Percentiles rank a stretch among this genome's conserved stretches.
phyloP scores from a whole-genome alignment of 2,888 invertebrate species.

The Sesia bembeciformis region DNA sequence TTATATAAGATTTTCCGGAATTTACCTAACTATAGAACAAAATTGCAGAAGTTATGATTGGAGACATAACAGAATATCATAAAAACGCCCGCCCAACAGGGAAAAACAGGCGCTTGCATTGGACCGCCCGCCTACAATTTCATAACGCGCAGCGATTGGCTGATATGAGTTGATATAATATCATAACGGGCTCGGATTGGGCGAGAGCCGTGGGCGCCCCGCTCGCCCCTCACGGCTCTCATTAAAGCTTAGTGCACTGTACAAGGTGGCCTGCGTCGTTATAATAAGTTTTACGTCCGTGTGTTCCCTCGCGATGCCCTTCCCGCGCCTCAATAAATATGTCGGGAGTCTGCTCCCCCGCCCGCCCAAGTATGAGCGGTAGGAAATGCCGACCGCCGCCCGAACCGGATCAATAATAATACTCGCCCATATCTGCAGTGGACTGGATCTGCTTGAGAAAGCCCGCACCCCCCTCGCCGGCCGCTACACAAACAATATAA shows the following conservation, averaged over 20 bases:
- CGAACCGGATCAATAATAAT: conserved; percentile 72
- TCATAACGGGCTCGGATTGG: conserved; percentile 76
- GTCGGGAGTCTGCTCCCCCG: conserved; percentile 37
- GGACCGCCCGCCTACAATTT: conserved; percentile 69
- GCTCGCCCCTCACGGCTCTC: conserved; percentile 41
- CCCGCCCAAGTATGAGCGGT: conserved; percentile 62
- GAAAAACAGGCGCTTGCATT: conserved; percentile 48
- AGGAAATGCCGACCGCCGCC: conserved; percentile 57
- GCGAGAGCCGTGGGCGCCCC: conserved; percentile 45
- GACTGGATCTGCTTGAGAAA: conserved; percentile 70
- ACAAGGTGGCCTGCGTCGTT: conserved; percentile 40
- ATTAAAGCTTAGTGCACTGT: conserved; percentile 61
- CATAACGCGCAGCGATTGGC: conserved; percentile 72
- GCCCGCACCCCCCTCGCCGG: conserved; percentile 28
- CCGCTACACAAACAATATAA: conserved; percentile 69
- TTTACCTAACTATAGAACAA: no score
- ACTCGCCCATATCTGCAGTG: conserved; percentile 74
- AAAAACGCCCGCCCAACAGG: conserved; percentile 65
- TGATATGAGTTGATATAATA: conserved; percentile 76
- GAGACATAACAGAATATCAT: conserved; percentile 69
- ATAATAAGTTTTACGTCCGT: conserved; percentile 57
- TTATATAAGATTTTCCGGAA: no score
- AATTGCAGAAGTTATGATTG: conserved; percentile 20
- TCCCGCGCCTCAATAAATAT: conserved; percentile 62
- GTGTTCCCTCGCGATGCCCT: conserved; percentile 30